Percentiles rank a stretch among this genome's conserved stretches.
These are phyloP conservation scores for Phyllopteryx taeniolatus DNA, from an alignment of 2,113 vertebrate species.

Conservation along the genomic window DNA sequence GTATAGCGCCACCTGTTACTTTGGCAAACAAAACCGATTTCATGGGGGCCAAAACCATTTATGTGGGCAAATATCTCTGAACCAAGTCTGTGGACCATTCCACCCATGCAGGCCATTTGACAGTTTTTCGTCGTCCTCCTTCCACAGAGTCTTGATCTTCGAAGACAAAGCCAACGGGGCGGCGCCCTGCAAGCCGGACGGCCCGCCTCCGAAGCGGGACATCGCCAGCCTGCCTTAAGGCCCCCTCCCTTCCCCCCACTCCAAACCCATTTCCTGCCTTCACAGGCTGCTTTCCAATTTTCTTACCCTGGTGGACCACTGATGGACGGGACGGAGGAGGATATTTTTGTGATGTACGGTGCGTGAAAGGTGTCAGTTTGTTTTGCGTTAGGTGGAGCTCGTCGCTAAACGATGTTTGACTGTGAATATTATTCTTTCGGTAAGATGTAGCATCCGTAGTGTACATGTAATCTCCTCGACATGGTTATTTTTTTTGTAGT, in stretches of 20 bases:
- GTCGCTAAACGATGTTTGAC: constrained; percentile 58
- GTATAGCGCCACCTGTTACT: too few species aligned
- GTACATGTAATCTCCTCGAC: constrained; percentile 40
- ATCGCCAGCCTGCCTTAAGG: constrained; percentile 90
- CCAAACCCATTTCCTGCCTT: constrained; percentile 12
- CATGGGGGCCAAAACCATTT: too few species aligned
- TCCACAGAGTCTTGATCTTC: constrained; percentile 90
- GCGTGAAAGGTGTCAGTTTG: constrained; percentile 41
- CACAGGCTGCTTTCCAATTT: not conserved
- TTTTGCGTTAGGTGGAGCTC: constrained; percentile 36
- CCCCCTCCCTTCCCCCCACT: constrained; percentile 20
- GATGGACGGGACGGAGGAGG: constrained; percentile 32
- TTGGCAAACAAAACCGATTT: too few species aligned
- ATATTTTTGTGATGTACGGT: constrained; percentile 46
- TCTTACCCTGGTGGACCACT: constrained; percentile 39
- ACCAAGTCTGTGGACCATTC: not conserved
- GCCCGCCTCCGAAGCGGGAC: constrained; percentile 93
- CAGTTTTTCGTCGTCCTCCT: constrained; percentile 2
- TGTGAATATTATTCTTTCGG: constrained; percentile 60
- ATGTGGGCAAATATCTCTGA: too few species aligned
- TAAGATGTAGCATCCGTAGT: constrained; percentile 57
- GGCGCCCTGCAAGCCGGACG: constrained; percentile 73
- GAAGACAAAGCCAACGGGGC: constrained; percentile 89
- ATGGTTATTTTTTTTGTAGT: constrained; percentile 19
- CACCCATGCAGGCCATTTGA: not conserved